Percentiles rank a stretch among this genome's conserved stretches.
These are phyloP conservation scores for Phyto melanocephala DNA, from an alignment of 2,888 invertebrate species.

Conservation along the genomic window DNA sequence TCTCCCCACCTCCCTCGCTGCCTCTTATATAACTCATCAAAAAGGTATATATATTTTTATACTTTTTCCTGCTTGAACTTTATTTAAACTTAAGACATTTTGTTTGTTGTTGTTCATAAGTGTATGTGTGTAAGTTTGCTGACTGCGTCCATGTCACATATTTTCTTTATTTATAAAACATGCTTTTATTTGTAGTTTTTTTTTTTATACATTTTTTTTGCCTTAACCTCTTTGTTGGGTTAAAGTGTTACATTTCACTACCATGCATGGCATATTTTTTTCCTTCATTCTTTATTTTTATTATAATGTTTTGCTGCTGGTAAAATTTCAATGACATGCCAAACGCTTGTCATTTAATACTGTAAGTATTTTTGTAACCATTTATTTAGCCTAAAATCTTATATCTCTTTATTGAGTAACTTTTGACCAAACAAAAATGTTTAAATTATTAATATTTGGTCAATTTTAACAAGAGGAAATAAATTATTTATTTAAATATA, in stretches of 20 bases:
- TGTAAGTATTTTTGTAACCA: slow-evolving; percentile 40
- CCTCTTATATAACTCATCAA: not conserved
- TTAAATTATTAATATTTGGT: too few species aligned
- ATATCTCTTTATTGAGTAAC: too few species aligned
- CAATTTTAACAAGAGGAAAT: too few species aligned
- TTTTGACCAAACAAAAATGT: too few species aligned
- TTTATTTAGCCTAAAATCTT: slow-evolving; percentile 47
- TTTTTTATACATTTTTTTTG: slow-evolving; percentile 5
- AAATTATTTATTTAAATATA: too few species aligned
- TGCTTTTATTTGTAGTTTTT: not conserved
- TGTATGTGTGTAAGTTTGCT: not conserved
- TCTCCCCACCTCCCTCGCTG: too few species aligned
- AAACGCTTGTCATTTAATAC: slow-evolving; percentile 43
- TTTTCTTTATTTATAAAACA: slow-evolving; percentile 39
- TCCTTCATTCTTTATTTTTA: slow-evolving; percentile 11
- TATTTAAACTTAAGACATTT: slow-evolving; percentile 28
- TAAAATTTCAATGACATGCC: slow-evolving; percentile 38
- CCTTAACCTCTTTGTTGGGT: slow-evolving; percentile 36
- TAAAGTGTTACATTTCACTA: slow-evolving; percentile 41
- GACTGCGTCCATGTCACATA: slow-evolving; percentile 21
- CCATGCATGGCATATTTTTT: slow-evolving; percentile 22
- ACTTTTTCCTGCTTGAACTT: slow-evolving; percentile 22
- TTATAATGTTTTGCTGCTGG: slow-evolving; percentile 25
- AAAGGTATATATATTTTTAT: not conserved
- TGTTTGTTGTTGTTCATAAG: not conserved